Evolutionary conservation across 2,888 invertebrate genomes (phyloP), one percentile per base, ranked within the genome.

Genomic region (Polydesmus complanatus): DNA sequence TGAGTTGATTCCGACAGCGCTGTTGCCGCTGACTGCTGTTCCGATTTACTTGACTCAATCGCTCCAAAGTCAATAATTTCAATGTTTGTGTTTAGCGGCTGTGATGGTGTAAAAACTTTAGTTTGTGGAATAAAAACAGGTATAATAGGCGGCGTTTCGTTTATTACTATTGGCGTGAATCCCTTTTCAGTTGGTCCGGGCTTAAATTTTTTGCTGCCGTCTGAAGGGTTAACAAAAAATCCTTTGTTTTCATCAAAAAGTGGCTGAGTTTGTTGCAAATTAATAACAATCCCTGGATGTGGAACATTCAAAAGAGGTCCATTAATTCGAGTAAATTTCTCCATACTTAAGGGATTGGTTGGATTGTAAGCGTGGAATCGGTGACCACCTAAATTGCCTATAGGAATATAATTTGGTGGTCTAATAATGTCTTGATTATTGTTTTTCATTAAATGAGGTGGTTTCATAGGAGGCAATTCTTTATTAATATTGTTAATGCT

Each of bases 351-450:
- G 2, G 53, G n/a, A 3, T 18, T 19, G 18, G 57, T 37, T 22
- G 56, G 61, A 37, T 57, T 27, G 27, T 56, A 49, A 8, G 50
- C 37, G 8, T 21, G 50, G 22, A 48, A 48, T 14, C 50, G n/a
- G 37, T 56, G 56, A n/a, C 63, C 65, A 23, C 65, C 66, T 14
- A 67, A 63, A 23, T 66, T 66, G 19, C 67, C 67, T 3, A 67
- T 63, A 22, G 68, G 68, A 50, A 68, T 68, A 52, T 65, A 64
- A 27, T 64, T 59, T 23, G 64, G 64, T 3, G 60, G 55, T 50
- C 63, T 21, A 19, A 55, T 48, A 3, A 52, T 27, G 18, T 54
- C 54, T 23, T 54, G 52, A 26, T 37, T 26, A 14, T 25, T 27
- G 8, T 54, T 54, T 8, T 54, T 22, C 5, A 21, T 14, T 14